phyloP scores from a whole-genome alignment of 2,888 invertebrate species.

The Trypoxylon attenuatum region DNA sequence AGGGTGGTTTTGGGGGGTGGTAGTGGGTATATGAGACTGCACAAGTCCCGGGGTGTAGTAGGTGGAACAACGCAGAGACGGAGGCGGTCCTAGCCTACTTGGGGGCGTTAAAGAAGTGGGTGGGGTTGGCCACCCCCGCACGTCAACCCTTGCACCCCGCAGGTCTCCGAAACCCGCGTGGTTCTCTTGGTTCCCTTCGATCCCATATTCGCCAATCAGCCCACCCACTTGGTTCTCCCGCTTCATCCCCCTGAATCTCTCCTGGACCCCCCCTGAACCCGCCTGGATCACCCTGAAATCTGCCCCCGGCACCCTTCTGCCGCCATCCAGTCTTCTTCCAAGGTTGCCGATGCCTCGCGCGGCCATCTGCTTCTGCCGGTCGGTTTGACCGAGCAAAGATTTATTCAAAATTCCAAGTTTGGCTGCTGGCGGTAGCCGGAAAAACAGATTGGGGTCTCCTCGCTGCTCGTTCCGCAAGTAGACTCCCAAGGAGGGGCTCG shows the following conservation, averaged over 20 bases:
- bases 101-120: constrained; percentile 73
- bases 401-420: constrained; percentile 44
- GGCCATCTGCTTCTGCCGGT: constrained; percentile 39
- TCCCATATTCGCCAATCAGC: constrained; percentile 67
- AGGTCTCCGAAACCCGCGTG: constrained; percentile 54
- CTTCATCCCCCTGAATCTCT: constrained; percentile 36
- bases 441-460: constrained; percentile 14
- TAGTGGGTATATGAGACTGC: constrained; percentile 50
- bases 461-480: neutral
- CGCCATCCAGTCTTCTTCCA: constrained; percentile 32
- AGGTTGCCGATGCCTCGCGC: constrained; percentile 24
- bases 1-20: no score
- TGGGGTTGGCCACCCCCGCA: constrained; percentile 67
- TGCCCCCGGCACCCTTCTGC: constrained; percentile 25
- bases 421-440: constrained; percentile 2
- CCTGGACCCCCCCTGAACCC: constrained; percentile 37
- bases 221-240: constrained; percentile 53
- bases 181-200: constrained; percentile 64
- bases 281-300: constrained; percentile 32
- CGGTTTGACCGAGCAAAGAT: constrained; percentile 35
- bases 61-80: constrained; percentile 71
- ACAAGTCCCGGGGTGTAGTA: constrained; percentile 67
- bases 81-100: constrained; percentile 72
- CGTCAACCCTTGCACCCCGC: constrained; percentile 63
- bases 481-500: neutral